A percentile compares a stretch with the other conserved stretches of the same genome.
Evolutionary conservation across 2,797 vertebrate species (phyloP).

Genomic region (Distichodus sexfasciatus): DNA sequence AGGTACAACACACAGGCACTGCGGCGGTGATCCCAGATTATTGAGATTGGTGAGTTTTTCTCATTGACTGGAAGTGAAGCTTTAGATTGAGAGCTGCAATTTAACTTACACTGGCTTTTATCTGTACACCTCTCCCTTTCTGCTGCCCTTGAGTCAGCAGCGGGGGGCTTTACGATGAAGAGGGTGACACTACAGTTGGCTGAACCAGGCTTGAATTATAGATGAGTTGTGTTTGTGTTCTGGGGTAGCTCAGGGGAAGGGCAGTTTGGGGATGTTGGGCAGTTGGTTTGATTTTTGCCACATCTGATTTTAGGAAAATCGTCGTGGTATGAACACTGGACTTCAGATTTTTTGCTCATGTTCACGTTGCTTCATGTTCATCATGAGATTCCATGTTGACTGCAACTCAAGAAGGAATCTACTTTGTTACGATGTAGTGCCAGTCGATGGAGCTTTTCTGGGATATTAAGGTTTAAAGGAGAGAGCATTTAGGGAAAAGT

Average conservation of each 20-base stretch:
- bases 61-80: background rate
- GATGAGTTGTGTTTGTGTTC: constrained; percentile 29
- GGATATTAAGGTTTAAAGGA: background rate
- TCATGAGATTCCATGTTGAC: background rate
- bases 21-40: background rate
- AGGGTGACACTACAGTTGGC: constrained; percentile 4
- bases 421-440: background rate
- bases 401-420: background rate
- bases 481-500: background rate
- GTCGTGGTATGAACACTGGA: no score
- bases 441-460: background rate
- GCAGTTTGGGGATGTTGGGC: background rate
- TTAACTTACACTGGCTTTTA: no score
- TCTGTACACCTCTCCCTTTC: constrained; percentile 6
- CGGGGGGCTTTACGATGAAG: constrained; percentile 19
- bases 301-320: background rate
- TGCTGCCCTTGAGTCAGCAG: constrained; percentile 14
- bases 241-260: constrained; percentile 37
- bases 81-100: background rate
- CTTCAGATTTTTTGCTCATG: no score
- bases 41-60: background rate
- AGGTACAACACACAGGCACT: background rate
- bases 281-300: background rate
- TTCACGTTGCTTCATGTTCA: no score
- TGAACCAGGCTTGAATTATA: constrained; percentile 40